Evolutionary conservation across 2,888 invertebrate species (phyloP).

Genomic region (Epiblema foenella): DNA sequence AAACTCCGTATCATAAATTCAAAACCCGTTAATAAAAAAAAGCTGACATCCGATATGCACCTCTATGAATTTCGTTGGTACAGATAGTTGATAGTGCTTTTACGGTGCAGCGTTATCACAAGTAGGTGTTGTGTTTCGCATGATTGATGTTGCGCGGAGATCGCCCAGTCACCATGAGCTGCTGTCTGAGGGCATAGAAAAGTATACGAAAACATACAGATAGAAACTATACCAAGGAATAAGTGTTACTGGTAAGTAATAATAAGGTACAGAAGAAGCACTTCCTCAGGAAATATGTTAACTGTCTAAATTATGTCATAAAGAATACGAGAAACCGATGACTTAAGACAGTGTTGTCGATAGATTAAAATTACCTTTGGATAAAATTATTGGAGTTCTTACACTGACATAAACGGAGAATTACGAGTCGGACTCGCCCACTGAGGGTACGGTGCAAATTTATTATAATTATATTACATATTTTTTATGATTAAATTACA

Average conservation of each 20-base stretch:
- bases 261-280: background rate
- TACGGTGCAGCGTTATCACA: conserved; percentile 37
- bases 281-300: background rate
- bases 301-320: background rate
- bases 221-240: background rate
- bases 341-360: too few species aligned
- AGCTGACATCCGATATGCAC: too few species aligned
- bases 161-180: conserved; percentile 33
- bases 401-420: too few species aligned
- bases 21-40: too few species aligned
- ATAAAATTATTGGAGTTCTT: too few species aligned
- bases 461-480: too few species aligned
- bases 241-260: background rate
- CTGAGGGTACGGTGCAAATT: too few species aligned
- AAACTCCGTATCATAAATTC: too few species aligned
- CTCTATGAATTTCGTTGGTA: background rate
- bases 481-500: too few species aligned
- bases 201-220: too few species aligned
- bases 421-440: too few species aligned
- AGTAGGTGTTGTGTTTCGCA: conserved; percentile 51
- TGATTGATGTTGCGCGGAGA: conserved; percentile 55
- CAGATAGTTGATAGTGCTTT: conserved; percentile 45
- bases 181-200: background rate
- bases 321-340: background rate
- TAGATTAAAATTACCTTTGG: too few species aligned